Evolutionary conservation across 2,797 vertebrate genomes (phyloP).

Genomic region (Numenius phaeopus): DNA sequence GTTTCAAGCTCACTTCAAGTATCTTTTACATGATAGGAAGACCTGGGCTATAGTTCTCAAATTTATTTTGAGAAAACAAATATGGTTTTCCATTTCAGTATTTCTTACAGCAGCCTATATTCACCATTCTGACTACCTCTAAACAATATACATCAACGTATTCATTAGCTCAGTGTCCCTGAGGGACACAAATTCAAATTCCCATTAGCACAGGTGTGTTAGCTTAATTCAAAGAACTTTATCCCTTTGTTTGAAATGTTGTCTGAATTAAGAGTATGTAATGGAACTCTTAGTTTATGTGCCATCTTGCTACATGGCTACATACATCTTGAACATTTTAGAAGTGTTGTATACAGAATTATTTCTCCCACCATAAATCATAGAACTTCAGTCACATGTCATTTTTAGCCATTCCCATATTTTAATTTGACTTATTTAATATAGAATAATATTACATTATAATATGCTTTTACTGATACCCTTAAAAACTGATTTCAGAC

Average conservation of each 20-base stretch:
- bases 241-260: neutral
- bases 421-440: neutral
- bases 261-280: neutral
- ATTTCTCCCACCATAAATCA: neutral
- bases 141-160: neutral
- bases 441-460: neutral
- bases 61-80: neutral
- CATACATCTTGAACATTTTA: neutral
- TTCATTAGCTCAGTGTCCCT: neutral
- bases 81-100: neutral
- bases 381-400: neutral
- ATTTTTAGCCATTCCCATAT: neutral
- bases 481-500: neutral
- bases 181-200: neutral
- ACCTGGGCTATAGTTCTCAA: neutral
- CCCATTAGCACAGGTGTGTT: neutral
- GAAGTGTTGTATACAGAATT: neutral
- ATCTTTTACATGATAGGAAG: neutral
- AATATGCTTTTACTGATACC: neutral
- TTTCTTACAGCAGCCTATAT: neutral
- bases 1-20: neutral
- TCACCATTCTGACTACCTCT: neutral
- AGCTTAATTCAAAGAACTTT: neutral
- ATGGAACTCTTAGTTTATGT: neutral
- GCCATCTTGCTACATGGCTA: neutral